Conservation (phyloP, 1,140 invertebrate genomes). For the Neodiprion virginianus region DNA sequence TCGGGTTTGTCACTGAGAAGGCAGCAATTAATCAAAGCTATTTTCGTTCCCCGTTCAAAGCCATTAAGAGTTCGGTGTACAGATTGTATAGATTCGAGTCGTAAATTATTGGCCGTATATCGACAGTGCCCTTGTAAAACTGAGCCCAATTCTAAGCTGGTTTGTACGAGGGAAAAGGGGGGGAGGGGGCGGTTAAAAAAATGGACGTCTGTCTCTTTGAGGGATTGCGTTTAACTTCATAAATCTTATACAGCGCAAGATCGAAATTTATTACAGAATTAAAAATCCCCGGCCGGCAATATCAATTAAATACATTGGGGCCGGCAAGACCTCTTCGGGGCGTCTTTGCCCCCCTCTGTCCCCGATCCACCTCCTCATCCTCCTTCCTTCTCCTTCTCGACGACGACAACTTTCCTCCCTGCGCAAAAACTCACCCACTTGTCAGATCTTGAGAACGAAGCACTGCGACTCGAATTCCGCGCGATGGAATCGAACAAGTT, state of each 20-base stretch:
- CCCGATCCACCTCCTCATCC: neutral
- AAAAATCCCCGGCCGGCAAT: slow-evolving; percentile 39
- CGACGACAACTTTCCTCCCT: neutral
- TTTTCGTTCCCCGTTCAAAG: neutral
- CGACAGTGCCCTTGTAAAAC: slow-evolving; percentile 39
- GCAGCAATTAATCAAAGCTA: neutral
- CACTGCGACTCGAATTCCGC: neutral
- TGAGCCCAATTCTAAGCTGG: slow-evolving; percentile 26
- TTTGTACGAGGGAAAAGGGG: slow-evolving; percentile 15
- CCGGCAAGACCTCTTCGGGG: slow-evolving; percentile 1
- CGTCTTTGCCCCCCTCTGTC: neutral
- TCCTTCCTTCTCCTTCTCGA: neutral
- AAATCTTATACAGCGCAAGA: slow-evolving; percentile 44
- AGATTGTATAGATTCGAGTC: slow-evolving; percentile 13
- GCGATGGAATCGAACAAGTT: neutral
- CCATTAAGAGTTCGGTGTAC: neutral
- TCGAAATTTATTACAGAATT: slow-evolving; percentile 50
- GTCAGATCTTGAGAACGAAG: slow-evolving; percentile 21
- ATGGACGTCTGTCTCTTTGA: slow-evolving; percentile 8
- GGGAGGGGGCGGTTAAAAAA: slow-evolving; percentile 19
- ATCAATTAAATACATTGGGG: slow-evolving; percentile 46
- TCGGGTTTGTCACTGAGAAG: too few species aligned
- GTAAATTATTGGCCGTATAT: slow-evolving; percentile 32
- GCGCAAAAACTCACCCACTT: slow-evolving; percentile 33
- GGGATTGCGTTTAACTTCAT: slow-evolving; percentile 33